These are phyloP conservation scores for Leucoptera coffeella DNA, from an alignment of 2,888 invertebrate genomes.

Conservation along the genomic window DNA sequence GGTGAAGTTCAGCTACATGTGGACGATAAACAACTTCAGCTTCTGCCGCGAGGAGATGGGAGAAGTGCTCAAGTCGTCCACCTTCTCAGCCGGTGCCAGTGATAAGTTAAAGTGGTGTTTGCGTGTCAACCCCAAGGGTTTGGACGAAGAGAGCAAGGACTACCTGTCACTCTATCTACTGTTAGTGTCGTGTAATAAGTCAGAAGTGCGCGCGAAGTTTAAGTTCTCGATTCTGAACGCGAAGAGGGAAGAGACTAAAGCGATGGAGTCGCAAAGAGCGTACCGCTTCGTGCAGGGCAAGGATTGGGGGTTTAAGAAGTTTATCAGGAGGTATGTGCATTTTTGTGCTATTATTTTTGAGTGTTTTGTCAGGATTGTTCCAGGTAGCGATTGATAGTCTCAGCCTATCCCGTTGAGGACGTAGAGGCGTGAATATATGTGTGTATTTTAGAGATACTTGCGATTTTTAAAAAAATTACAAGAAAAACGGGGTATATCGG, in stretches of 20 bases:
- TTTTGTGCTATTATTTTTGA: too few relatives aligned
- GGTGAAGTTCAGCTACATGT: constrained; percentile 99
- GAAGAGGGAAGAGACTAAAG: constrained; percentile 99
- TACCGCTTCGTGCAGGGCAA: constrained; percentile 99
- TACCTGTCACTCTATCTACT: constrained; percentile 97
- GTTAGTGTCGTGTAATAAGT: constrained; percentile 99
- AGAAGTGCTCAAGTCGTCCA: constrained; percentile 98
- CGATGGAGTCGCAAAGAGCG: constrained; percentile 95
- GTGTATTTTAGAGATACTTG: too few relatives aligned
- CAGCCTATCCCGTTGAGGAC: too few relatives aligned
- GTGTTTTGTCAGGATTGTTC: too few relatives aligned
- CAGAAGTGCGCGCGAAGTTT: constrained; percentile 99
- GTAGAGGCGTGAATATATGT: too few relatives aligned
- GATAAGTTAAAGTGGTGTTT: constrained; percentile 99
- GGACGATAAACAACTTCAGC: constrained; percentile 99
- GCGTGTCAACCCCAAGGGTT: constrained; percentile 98
- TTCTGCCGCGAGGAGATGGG: constrained; percentile 99
- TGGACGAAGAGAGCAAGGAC: constrained; percentile 99
- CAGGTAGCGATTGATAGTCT: too few relatives aligned
- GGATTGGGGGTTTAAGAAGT: constrained; percentile 99
- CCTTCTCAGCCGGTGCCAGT: constrained; percentile 98
- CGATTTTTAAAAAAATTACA: too few relatives aligned
- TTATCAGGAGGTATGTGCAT: constrained; percentile 73
- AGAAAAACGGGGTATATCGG: too few relatives aligned
- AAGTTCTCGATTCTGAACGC: constrained; percentile 99